Conservation (phyloP, 2,888 invertebrate species). For the Phrixothrix hirtus region DNA sequence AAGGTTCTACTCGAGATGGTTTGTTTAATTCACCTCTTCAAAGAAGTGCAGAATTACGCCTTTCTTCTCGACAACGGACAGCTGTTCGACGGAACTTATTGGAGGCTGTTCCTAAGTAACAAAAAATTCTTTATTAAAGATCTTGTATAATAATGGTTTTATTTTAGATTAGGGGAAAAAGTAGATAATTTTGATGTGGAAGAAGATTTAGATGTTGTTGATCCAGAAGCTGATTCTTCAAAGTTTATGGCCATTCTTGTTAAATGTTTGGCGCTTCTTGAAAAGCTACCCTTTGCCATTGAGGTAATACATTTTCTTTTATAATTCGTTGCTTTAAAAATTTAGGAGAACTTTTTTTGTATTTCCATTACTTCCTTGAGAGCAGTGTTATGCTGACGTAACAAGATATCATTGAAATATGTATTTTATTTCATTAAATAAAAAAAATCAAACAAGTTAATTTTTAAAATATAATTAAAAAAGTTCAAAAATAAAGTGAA, state of each 20-base stretch:
- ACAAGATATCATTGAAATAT: not conserved
- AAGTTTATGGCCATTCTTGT: constrained; percentile 79
- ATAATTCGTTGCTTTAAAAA: too few relatives aligned
- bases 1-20: constrained; percentile 63
- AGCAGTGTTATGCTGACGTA: too few relatives aligned
- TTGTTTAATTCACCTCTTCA: constrained; percentile 60
- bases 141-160: constrained; percentile 9
- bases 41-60: constrained; percentile 61
- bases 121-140: constrained; percentile 9
- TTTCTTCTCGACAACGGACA: constrained; percentile 61
- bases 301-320: too few relatives aligned
- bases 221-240: constrained; percentile 66
- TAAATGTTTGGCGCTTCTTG: constrained; percentile 82
- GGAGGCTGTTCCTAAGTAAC: constrained; percentile 29
- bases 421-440: too few relatives aligned
- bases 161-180: constrained; percentile 41
- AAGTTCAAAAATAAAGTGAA: too few relatives aligned
- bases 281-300: constrained; percentile 82
- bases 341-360: too few relatives aligned
- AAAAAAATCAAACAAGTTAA: too few relatives aligned
- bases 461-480: too few relatives aligned
- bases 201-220: constrained; percentile 63
- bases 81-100: constrained; percentile 31
- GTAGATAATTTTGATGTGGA: constrained; percentile 56
- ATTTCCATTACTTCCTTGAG: too few relatives aligned